phyloP scores from a whole-genome alignment of 2,888 invertebrate species.

The Monopis laevigella region DNA sequence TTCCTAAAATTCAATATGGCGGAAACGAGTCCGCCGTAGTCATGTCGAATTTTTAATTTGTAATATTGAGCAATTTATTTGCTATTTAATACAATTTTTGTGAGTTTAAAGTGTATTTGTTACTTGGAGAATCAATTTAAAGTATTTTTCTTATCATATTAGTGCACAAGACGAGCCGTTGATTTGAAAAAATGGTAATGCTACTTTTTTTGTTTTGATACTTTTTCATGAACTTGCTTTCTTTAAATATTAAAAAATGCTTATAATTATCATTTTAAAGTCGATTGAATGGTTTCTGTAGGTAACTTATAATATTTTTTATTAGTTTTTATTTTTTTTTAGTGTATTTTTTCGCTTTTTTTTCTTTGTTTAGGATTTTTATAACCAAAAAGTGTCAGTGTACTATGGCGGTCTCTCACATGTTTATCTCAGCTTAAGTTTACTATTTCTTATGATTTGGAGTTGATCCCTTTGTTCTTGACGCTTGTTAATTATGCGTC shows the following conservation, averaged over 20 bases:
- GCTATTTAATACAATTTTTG: slow-evolving; percentile 31
- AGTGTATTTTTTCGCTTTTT: slow-evolving; percentile 36
- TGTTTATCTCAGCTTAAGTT: slow-evolving; percentile 32
- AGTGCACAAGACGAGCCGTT: background rate
- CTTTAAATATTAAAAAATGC: slow-evolving; percentile 32
- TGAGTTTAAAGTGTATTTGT: slow-evolving; percentile 32
- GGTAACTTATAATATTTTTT: background rate
- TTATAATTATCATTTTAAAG: background rate
- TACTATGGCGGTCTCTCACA: slow-evolving; percentile 48
- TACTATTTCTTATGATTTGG: slow-evolving; percentile 21
- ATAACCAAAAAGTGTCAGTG: slow-evolving; percentile 59
- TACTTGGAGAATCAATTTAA: slow-evolving; percentile 16
- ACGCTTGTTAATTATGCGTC: slow-evolving; percentile 55
- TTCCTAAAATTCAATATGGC: slow-evolving; percentile 51
- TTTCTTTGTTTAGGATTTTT: slow-evolving; percentile 63
- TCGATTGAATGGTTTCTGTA: background rate
- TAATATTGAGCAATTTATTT: slow-evolving; percentile 32
- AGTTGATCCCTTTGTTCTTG: slow-evolving; percentile 1
- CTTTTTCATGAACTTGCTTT: slow-evolving; percentile 61
- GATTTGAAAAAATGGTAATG: slow-evolving; percentile 59
- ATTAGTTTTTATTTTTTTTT: background rate
- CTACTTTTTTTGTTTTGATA: slow-evolving; percentile 70
- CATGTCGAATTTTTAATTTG: slow-evolving; percentile 41
- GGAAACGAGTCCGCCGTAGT: slow-evolving; percentile 61
- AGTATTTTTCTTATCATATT: background rate